These are phyloP conservation scores for Lithobates pipiens DNA, from an alignment of 2,797 vertebrate species.

Conservation along the genomic window DNA sequence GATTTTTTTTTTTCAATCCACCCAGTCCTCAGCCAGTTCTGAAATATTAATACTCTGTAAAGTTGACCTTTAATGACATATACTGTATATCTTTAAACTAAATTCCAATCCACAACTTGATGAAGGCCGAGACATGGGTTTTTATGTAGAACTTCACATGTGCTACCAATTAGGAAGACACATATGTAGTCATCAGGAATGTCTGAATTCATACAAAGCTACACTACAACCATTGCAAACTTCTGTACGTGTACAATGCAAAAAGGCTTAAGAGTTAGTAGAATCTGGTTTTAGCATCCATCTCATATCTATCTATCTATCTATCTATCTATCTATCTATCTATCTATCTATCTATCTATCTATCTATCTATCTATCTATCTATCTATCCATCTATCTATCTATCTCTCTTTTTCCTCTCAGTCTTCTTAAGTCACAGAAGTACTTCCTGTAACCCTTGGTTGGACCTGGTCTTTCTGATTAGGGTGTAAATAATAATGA, in stretches of 20 bases:
- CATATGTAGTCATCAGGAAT: slow-evolving; percentile 44
- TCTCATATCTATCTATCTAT: too few relatives aligned
- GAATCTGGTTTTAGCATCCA: background rate
- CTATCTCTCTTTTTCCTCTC: too few relatives aligned
- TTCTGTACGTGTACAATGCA: slow-evolving; percentile 14
- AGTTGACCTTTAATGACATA: background rate
- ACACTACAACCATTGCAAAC: slow-evolving; percentile 8
- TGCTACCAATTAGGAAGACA: slow-evolving; percentile 38
- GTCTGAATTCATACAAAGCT: slow-evolving; percentile 25
- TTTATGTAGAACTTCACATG: slow-evolving; percentile 13
- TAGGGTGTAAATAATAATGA: too few relatives aligned
- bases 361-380: too few relatives aligned
- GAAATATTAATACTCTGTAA: background rate
- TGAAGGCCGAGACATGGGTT: background rate
- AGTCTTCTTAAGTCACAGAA: too few relatives aligned
- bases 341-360: too few relatives aligned
- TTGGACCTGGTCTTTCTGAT: too few relatives aligned
- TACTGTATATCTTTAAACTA: background rate
- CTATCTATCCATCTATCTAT: too few relatives aligned
- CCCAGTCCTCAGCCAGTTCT: too few relatives aligned
- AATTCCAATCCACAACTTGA: background rate
- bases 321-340: too few relatives aligned
- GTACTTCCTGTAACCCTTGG: too few relatives aligned
- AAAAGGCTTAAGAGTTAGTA: background rate
- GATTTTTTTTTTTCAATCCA: too few relatives aligned